Evolutionary conservation across 30 jellyfish, hydroid and myxozoan genomes (phyloP).

Genomic region (Cassiopea xamachana): DNA sequence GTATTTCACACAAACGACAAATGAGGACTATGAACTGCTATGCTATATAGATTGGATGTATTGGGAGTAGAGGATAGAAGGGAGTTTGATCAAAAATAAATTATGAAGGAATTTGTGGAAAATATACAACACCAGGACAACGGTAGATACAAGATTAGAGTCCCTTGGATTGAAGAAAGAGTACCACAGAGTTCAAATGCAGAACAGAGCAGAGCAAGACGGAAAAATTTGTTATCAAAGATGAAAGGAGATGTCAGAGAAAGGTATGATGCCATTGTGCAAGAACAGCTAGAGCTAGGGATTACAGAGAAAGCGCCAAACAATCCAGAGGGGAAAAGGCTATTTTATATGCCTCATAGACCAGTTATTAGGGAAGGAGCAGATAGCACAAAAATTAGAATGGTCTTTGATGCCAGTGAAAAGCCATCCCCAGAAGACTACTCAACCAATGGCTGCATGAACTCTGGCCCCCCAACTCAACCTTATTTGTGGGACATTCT

Average conservation of each 20-base stretch:
- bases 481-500: slow-evolving; percentile 68
- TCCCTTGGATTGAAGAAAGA: slow-evolving; percentile 68
- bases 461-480: slow-evolving; percentile 71
- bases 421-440: slow-evolving; percentile 54
- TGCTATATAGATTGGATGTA: slow-evolving; percentile 42
- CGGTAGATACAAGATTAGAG: slow-evolving; percentile 31
- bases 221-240: slow-evolving; percentile 25
- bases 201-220: slow-evolving; percentile 58
- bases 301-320: slow-evolving; percentile 61
- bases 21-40: slow-evolving; percentile 37
- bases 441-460: slow-evolving; percentile 64
- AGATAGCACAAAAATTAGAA: slow-evolving; percentile 41
- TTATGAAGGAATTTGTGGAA: slow-evolving; percentile 43
- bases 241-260: slow-evolving; percentile 54
- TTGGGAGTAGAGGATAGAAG: slow-evolving; percentile 33
- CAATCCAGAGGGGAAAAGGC: slow-evolving; percentile 32
- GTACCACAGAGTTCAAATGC: slow-evolving; percentile 65
- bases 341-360: slow-evolving; percentile 59
- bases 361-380: slow-evolving; percentile 69
- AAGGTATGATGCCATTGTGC: slow-evolving; percentile 40
- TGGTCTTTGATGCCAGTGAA: slow-evolving; percentile 76
- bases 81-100: slow-evolving; percentile 62
- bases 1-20: slow-evolving; percentile 62
- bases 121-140: slow-evolving; percentile 20
- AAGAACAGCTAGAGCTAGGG: slow-evolving; percentile 53